Evolutionary conservation across 64 coral and sea anemone genomes (phyloP).

Genomic region (Montipora foliosa): DNA sequence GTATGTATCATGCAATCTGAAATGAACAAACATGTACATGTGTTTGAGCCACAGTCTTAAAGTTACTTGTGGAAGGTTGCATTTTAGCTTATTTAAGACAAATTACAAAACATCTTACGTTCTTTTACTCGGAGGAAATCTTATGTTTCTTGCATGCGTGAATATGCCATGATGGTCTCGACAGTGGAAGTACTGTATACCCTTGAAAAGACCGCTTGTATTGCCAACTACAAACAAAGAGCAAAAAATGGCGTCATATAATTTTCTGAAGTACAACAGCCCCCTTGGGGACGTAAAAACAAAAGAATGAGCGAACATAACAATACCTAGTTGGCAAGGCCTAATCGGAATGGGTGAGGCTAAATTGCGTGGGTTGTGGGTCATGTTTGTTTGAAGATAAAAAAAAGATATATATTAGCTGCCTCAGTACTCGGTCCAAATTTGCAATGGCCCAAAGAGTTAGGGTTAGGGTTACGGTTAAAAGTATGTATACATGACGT

Average conservation of each 20-base stretch:
- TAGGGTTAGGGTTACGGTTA: no score
- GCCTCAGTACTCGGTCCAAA: no score
- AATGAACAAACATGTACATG: background rate
- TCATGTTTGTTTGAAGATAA: no score
- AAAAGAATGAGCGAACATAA: no score
- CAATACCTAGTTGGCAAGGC: no score
- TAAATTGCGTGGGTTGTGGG: no score
- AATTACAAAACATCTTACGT: constrained; percentile 33
- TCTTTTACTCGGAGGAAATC: constrained; percentile 78
- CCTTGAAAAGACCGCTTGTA: constrained; percentile 77
- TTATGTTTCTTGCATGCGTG: constrained; percentile 80
- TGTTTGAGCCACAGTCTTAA: background rate
- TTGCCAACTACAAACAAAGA: constrained; percentile 65
- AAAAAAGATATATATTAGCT: no score
- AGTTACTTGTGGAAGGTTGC: background rate
- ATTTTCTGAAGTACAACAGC: no score
- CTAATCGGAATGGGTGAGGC: no score
- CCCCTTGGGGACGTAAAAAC: no score
- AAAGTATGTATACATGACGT: no score
- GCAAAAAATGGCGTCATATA: background rate
- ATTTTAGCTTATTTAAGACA: background rate
- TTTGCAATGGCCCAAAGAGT: no score
- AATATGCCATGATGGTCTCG: constrained; percentile 77
- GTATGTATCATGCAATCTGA: constrained; percentile 61
- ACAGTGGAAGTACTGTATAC: constrained; percentile 88